Evolutionary conservation across 2,797 vertebrate genomes (phyloP), one percentile per base, ranked within the genome.

Genomic region (Xenentodon cancila): DNA sequence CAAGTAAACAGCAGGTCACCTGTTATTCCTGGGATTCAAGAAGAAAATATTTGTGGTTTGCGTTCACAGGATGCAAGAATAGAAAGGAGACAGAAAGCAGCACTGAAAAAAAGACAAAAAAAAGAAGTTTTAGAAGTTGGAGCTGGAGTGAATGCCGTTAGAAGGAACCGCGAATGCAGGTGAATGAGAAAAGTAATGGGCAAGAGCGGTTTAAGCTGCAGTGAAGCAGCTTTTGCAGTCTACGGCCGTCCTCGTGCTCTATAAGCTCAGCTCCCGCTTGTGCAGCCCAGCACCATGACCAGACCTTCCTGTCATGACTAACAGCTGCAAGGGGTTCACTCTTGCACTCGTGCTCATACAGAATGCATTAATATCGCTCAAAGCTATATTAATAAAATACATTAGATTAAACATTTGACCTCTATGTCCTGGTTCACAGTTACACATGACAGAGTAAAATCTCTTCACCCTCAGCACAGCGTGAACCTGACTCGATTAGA

Each of bases 331-430:
- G 34, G 9, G 25, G 25, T 72, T 68, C 54, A 61, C 7, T 56
- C 42, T 0, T 16, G 59, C 25, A 74, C 40, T 51, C 16, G 19
- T 30, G 49, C 62, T 67, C 34, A 42, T 19, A 37, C 52, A 53
- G 59, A 72, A 57, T 32, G 52, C 63, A 71, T 65, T 64, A 77
- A 34, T 59, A 51, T 20, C 8, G 32, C 79, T 64, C 59, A 2
- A 7, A 65, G 71, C 40, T 9, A 12, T 44, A 73, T 74, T 81
- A 73, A 66, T 64, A 69, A 75, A 85, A 79, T n/a, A 52, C 52
- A 71, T 9, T 21, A 42, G 53, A 51, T 61, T 59, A 55, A 81
- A 73, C 7, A 30, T 19, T 11, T 21, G 60, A 77, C 78, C 68
- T 58, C 53, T n/a, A 15, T 19, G 53, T 59, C 61, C 16, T 9